These are phyloP conservation scores for Ips nitidus DNA, from an alignment of 1,140 invertebrate species.

Conservation along the genomic window DNA sequence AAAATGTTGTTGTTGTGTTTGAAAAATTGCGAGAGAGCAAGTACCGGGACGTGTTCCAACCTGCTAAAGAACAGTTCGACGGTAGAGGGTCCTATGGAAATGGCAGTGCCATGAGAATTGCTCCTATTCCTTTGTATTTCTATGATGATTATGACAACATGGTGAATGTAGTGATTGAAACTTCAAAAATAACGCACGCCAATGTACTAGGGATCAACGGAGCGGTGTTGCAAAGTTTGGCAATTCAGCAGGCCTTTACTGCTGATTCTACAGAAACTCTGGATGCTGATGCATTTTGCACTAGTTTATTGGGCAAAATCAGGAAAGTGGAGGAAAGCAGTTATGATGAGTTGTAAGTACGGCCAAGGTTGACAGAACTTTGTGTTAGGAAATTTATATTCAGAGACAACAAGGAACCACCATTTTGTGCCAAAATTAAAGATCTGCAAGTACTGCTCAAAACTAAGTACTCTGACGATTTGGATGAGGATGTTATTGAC, in stretches of 20 bases:
- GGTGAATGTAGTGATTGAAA: constrained; percentile 56
- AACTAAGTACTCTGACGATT: constrained; percentile 46
- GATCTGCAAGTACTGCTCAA: constrained; percentile 55
- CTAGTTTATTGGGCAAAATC: constrained; percentile 62
- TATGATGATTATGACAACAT: constrained; percentile 57
- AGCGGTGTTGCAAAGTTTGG: constrained; percentile 64
- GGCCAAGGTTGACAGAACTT: neutral
- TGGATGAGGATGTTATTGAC: constrained; percentile 58
- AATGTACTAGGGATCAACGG: constrained; percentile 67
- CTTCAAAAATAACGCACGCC: constrained; percentile 68
- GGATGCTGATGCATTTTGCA: constrained; percentile 57
- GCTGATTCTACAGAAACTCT: constrained; percentile 54
- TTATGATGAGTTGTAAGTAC: constrained; percentile 29
- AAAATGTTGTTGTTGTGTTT: constrained; percentile 65
- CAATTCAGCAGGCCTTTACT: constrained; percentile 59
- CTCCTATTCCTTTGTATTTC: constrained; percentile 69
- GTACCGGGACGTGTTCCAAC: constrained; percentile 63
- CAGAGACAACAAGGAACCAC: constrained; percentile 32
- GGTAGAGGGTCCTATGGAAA: constrained; percentile 77
- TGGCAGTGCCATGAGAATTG: constrained; percentile 75
- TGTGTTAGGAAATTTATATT: neutral
- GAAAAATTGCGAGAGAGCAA: constrained; percentile 59
- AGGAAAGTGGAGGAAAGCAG: constrained; percentile 55
- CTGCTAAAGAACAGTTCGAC: constrained; percentile 70
- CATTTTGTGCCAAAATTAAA: constrained; percentile 58